A percentile compares a stretch with the other conserved stretches of the same genome.
phyloP scores from a whole-genome alignment of 2,888 invertebrate genomes.

The Synergus itoensis region DNA sequence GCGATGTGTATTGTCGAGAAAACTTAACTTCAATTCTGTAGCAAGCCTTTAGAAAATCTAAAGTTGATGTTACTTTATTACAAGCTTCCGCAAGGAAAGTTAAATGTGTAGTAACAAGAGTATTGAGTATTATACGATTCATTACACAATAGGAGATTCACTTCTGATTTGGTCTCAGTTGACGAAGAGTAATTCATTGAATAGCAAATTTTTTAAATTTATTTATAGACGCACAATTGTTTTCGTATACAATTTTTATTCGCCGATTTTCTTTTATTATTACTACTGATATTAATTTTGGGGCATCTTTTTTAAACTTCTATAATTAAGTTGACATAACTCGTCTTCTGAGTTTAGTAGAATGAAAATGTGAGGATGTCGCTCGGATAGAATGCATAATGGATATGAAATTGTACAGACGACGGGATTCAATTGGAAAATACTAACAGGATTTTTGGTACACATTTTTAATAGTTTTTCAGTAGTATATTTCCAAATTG shows the following conservation, averaged over 20 bases:
- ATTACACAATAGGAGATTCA: conserved; percentile 7
- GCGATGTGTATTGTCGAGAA: not conserved
- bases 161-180: not conserved
- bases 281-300: not conserved
- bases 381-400: conserved; percentile 17
- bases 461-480: not conserved
- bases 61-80: not conserved
- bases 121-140: conserved; percentile 24
- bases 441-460: not conserved
- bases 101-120: not conserved
- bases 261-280: not conserved
- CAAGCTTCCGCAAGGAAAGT: not conserved
- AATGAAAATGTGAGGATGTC: not conserved
- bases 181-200: not conserved
- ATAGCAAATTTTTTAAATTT: not conserved
- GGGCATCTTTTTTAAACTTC: not conserved
- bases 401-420: not conserved
- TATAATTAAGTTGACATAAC: not conserved
- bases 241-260: not conserved
- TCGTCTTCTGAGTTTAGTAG: not conserved
- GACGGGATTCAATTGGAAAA: not conserved
- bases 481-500: conserved; percentile 21
- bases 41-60: not conserved
- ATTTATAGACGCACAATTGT: not conserved
- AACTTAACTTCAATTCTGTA: conserved; percentile 5